Evolutionary conservation across 2,888 invertebrate genomes (phyloP).

Genomic region (Fabriciana adippe): DNA sequence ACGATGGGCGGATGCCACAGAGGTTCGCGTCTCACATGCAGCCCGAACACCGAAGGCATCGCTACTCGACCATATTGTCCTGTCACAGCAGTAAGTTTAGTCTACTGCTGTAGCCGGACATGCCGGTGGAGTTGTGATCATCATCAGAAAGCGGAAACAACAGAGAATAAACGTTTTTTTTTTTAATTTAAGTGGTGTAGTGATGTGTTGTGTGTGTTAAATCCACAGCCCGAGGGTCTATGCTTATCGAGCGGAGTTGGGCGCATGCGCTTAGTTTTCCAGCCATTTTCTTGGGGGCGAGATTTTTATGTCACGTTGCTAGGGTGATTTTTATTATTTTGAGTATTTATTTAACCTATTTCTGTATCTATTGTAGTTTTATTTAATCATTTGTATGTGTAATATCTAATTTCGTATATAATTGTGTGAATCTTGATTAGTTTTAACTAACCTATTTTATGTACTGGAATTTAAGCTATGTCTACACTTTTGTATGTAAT

Average conservation of each 20-base stretch:
- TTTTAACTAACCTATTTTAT: not conserved
- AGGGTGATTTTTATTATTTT: conserved; percentile 13
- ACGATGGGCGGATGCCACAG: conserved; percentile 63
- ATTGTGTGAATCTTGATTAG: not conserved
- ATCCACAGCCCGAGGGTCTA: conserved; percentile 14
- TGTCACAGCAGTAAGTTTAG: conserved; percentile 96
- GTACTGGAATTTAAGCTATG: not conserved
- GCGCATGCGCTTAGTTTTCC: conserved; percentile 64
- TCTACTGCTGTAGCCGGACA: conserved; percentile 97
- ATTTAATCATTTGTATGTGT: not conserved
- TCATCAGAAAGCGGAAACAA: not conserved
- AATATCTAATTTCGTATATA: not conserved
- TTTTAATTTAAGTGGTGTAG: conserved; percentile 2
- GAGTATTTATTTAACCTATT: conserved; percentile 11
- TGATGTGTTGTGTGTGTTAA: conserved; percentile 15
- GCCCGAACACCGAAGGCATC: conserved; percentile 68
- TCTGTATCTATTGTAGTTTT: not conserved
- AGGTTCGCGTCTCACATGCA: conserved; percentile 77
- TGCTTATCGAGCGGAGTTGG: conserved; percentile 67
- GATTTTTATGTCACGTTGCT: conserved; percentile 22
- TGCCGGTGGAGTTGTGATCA: conserved; percentile 64
- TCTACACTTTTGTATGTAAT: no score
- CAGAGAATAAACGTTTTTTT: not conserved
- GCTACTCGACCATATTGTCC: conserved; percentile 94
- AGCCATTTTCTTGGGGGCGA: conserved; percentile 21